These are phyloP conservation scores for Nannospalax galili DNA, from an alignment of 2,113 vertebrate species.

Conservation along the genomic window DNA sequence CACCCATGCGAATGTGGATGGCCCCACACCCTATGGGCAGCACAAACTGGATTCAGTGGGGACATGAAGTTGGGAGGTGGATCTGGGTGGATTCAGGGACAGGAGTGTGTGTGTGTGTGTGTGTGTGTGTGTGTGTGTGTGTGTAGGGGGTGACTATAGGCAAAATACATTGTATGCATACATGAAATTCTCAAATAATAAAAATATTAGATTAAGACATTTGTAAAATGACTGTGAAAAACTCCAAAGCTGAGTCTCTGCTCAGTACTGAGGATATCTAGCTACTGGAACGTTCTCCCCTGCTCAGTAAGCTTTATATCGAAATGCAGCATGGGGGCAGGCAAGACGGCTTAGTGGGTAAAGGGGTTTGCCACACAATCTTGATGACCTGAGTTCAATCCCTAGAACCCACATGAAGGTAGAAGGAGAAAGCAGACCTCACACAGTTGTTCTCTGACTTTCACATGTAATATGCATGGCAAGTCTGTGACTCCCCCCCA, in stretches of 20 bases:
- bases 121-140: too few relatives aligned
- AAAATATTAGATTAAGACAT: neutral
- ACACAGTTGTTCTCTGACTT: neutral
- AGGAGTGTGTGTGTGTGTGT: too few relatives aligned
- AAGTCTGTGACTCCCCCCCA: neutral
- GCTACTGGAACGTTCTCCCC: neutral
- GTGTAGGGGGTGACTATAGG: too few relatives aligned
- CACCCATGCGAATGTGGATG: neutral
- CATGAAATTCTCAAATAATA: neutral
- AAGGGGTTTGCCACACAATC: neutral
- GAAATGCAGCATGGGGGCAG: neutral
- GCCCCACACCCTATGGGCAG: too few relatives aligned
- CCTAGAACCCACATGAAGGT: neutral
- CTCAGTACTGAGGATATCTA: neutral
- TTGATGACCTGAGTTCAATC: neutral
- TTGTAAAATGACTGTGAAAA: constrained; percentile 17
- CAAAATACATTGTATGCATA: neutral
- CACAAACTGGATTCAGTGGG: too few relatives aligned
- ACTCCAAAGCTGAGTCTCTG: neutral
- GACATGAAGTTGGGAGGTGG: neutral
- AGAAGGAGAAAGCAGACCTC: neutral
- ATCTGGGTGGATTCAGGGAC: neutral
- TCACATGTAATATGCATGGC: neutral
- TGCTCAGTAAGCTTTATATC: neutral
- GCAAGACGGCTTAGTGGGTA: neutral